These are phyloP conservation scores for Cairina moschata DNA, from an alignment of 2,113 vertebrate genomes.

Conservation along the genomic window DNA sequence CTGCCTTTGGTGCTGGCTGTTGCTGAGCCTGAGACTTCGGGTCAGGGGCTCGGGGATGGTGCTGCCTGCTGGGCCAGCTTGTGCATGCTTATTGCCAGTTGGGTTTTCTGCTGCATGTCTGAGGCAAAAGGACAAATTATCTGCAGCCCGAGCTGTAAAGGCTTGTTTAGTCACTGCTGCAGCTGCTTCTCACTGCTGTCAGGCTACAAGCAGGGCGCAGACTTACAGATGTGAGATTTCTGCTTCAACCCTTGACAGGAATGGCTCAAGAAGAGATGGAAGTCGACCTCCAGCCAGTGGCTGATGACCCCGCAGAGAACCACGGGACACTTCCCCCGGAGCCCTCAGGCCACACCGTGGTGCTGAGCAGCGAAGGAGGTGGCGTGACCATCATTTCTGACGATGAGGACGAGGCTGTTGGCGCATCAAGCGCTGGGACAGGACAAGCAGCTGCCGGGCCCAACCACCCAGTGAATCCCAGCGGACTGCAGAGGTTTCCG, in stretches of 20 bases:
- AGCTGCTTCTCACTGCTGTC: background rate
- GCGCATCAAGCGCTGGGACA: constrained; percentile 51
- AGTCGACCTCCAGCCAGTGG: constrained; percentile 67
- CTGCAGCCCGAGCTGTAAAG: background rate
- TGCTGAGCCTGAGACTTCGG: background rate
- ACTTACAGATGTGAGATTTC: background rate
- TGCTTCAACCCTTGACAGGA: constrained; percentile 42
- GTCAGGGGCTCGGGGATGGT: background rate
- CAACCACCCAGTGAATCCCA: background rate
- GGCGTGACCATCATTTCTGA: background rate
- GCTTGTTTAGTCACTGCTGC: background rate
- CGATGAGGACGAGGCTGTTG: background rate
- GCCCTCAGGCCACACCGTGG: accelerated
- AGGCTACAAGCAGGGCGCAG: background rate
- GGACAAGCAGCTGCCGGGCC: constrained; percentile 22
- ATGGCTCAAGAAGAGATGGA: constrained; percentile 89
- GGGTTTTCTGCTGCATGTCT: background rate
- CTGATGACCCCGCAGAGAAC: background rate
- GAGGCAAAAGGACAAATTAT: background rate
- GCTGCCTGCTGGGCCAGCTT: background rate
- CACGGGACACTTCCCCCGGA: background rate
- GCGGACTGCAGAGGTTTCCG: constrained; percentile 58
- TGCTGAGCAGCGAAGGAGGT: background rate
- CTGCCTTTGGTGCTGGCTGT: background rate
- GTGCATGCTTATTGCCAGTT: accelerated